Base-by-base conservation (phyloP, 2,113 vertebrate species). In the Colius striatus region DNA sequence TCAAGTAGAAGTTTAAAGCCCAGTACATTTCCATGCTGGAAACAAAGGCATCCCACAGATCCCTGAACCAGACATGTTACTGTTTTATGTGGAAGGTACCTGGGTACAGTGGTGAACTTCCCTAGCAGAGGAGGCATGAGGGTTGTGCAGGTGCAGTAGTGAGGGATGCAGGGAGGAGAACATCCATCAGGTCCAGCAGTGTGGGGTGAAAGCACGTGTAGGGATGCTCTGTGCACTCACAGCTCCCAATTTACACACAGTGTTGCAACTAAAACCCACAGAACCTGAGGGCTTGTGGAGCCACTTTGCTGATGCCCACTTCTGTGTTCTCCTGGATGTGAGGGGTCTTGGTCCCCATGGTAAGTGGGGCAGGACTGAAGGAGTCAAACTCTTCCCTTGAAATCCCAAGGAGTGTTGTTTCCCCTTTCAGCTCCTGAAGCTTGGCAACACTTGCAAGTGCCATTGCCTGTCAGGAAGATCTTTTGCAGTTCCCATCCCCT, bases 401-500 rank as follows among this genome's bases (percentile, higher is more conserved):
- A 67, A 50, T 29, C 18, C 4, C 3, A 30, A 57, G 47, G 20
- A 53, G 60, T 6, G 63, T 71, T 82, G 27, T 87, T 94, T 87
- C 70, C 30, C 58, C 54, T 85, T 85, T n/a, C 41, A 29, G 78
- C 58, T 76, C 3, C 60, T 60, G 51, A 77, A 86, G 81, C 83
- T 73, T 92, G 94, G 92, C 94, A 86, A 51, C 60, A 48, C 51
- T 93, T 34, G 5, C 15, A 63, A 76, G 38, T 90, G 85, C 85
- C 87, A n/a, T 43, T 21, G 66, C 83, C 72, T 96, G 95, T 95
- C 94, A 86, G 88, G 75, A 67, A 92, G 88, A 88, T 87, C 58
- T 91, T 82, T 50, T 74, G 80, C 58, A 23, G 88, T 83, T 83
- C 47, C 78, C 41, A 47, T 88, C 88, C 92, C 95, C 95, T 94